Base-by-base conservation (phyloP, 1,140 invertebrate species). In the Sinonovacula constricta region DNA sequence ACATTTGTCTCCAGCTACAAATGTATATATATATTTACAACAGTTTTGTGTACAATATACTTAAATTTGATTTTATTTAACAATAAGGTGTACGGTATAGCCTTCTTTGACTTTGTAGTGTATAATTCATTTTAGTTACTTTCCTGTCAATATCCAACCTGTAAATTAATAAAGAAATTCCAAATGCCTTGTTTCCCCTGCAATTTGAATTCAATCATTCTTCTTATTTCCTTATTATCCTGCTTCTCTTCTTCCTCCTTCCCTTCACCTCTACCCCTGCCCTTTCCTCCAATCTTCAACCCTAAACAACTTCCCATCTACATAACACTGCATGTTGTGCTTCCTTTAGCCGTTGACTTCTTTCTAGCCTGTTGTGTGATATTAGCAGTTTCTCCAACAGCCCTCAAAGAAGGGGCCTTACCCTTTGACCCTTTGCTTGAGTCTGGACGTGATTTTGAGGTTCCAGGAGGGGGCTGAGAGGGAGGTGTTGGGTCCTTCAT, bases 281-380 rank as follows among this genome's bases (percentile, higher is more conserved):
- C 30, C 15, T 10, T 18, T 49, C 15, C 15, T 33, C 10, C 28
- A 7, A 30, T 62, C 31, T 10, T 67, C 22, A 45, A 15, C 2
- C 34, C 63, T 24, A 74, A 22, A 30, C 22, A 18, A 74, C 51
- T 28, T 53, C 26, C 49, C 70, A 74, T 2, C n/a, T n/a, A 59
- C 70, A 34, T 60, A 49, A 60, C 70, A 63, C 28, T 63, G 62
- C 3, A 45, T 26, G 53, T 63, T 74, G 22, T 34, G 33, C 30
- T 62, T 62, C 12, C 39, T 62, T n/a, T 49, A n/a, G n/a, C n/a
- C n/a, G 30, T 7, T 10, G 28, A 30, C 28, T 56, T 71, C 68
- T 59, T 39, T 33, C 45, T n/a, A 14, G 18, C 18, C 45, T 33
- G 22, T 33, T 51, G 18, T 22, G 31, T 34, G 1, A 74, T 26